Percentiles rank a stretch among this genome's conserved stretches.
phyloP scores from a whole-genome alignment of 1,140 invertebrate genomes.

The Rhizoglyphus robini region DNA sequence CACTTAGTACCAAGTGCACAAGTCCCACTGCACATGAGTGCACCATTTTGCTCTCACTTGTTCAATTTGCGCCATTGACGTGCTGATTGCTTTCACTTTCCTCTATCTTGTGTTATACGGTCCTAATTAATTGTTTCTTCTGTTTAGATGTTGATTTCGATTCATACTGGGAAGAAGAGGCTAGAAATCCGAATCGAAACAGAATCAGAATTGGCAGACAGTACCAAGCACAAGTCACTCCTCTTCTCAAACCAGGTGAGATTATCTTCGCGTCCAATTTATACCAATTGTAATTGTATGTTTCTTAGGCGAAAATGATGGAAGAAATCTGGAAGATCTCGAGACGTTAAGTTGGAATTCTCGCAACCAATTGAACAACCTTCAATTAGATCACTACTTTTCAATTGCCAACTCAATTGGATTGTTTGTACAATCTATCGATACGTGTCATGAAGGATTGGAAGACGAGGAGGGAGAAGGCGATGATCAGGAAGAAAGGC shows the following conservation, averaged over 20 bases:
- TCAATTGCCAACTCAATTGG: conserved; percentile 26
- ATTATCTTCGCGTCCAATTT: neutral
- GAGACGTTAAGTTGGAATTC: conserved; percentile 29
- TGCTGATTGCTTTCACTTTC: too few species aligned
- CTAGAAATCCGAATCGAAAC: conserved; percentile 30
- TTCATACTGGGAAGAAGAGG: conserved; percentile 30
- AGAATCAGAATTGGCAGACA: conserved; percentile 30
- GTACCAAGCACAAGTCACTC: conserved; percentile 29
- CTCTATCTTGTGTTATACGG: too few species aligned
- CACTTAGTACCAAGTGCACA: too few species aligned
- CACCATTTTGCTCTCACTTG: too few species aligned
- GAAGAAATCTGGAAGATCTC: conserved; percentile 27
- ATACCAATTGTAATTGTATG: neutral
- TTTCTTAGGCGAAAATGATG: conserved; percentile 27
- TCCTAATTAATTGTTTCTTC: conserved; percentile 18
- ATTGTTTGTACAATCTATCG: conserved; percentile 17
- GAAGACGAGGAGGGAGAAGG: neutral
- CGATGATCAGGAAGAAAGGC: neutral
- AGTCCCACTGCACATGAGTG: too few species aligned
- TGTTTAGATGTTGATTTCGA: conserved; percentile 29
- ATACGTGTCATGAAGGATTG: neutral
- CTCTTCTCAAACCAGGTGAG: conserved; percentile 27
- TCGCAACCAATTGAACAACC: conserved; percentile 24
- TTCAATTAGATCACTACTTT: conserved; percentile 28
- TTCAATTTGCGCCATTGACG: too few species aligned